Evolutionary conservation across 2,113 vertebrate genomes (phyloP).

Genomic region (Mellivora capensis): DNA sequence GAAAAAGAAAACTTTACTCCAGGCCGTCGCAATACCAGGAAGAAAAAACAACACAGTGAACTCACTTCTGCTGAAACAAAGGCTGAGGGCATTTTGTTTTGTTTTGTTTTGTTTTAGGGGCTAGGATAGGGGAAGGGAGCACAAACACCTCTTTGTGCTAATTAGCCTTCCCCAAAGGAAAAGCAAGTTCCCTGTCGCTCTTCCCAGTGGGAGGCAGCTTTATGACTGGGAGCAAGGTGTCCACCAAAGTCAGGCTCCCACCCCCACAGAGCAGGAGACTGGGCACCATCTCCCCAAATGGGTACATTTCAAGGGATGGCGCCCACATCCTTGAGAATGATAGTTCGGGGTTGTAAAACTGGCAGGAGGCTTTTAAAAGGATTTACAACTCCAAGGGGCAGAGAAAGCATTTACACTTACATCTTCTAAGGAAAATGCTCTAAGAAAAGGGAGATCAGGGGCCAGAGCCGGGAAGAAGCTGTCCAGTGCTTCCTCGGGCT

Average conservation of each 20-base stretch:
- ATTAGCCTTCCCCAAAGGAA: background rate
- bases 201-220: background rate
- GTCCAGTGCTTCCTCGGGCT: background rate
- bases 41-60: background rate
- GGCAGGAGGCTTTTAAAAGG: background rate
- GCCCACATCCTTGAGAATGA: background rate
- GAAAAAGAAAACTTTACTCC: background rate
- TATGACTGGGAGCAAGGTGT: background rate
- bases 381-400: background rate
- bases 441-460: background rate
- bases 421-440: background rate
- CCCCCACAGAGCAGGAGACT: too few relatives aligned
- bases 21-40: fast-evolving
- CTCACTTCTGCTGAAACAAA: background rate
- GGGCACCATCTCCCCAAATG: background rate
- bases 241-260: background rate
- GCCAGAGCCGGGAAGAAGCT: background rate
- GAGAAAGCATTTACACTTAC: background rate
- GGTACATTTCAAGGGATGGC: background rate
- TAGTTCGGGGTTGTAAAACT: background rate
- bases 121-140: background rate
- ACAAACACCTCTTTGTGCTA: background rate
- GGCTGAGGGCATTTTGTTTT: background rate
- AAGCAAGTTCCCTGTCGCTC: background rate
- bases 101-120: background rate